Evolutionary conservation across 2,113 vertebrate species (phyloP), one percentile per base, ranked within the genome.

Genomic region (Cottus gobio): DNA sequence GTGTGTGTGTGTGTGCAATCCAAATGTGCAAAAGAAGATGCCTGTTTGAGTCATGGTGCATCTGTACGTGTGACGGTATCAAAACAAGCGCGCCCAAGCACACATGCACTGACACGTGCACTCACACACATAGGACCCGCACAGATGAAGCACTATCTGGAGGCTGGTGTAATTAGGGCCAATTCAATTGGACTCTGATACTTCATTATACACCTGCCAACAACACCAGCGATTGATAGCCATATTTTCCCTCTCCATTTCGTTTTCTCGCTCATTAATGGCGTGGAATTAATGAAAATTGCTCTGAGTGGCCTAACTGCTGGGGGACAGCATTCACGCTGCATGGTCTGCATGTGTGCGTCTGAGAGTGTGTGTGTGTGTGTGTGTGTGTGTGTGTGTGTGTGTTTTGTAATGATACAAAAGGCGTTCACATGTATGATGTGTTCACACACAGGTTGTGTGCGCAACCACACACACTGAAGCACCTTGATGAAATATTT

Each of bases 161-260:
- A 93, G 92, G 92, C 86, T 90, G 83, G 76, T 91, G 92, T 94
- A 94, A 94, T 95, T 95, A 94, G 93, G 81, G 80, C 88, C 92
- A 90, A 92, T 94, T 95, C 92, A 93, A 92, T 93, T 93, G 91
- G 93, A 92, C 79, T 91, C 85, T 91, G 90, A 93, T 93, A 93
- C 92, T 95, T 93, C 92, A 94, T 94, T 94, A 93, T 93, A 91
- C 84, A 93, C 90, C 93, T 94, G 94, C 92, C 93, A 93, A 91
- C 90, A 93, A 92, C 91, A 93, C 75, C 79, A 77, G 89, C 87
- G 87, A 93, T 91, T 91, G 91, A 95, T 93, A 80, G 92, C 89
- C 87, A 93, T 92, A 93, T 91, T 93, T 94, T 92, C 91, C 74
- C 89, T 91, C 89, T 91, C 82, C 84, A 76, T 90, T 91, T 90